Percentiles rank a stretch among this genome's conserved stretches.
phyloP scores from a whole-genome alignment of 2,888 invertebrate genomes.

The Leptopilina drosophilae region DNA sequence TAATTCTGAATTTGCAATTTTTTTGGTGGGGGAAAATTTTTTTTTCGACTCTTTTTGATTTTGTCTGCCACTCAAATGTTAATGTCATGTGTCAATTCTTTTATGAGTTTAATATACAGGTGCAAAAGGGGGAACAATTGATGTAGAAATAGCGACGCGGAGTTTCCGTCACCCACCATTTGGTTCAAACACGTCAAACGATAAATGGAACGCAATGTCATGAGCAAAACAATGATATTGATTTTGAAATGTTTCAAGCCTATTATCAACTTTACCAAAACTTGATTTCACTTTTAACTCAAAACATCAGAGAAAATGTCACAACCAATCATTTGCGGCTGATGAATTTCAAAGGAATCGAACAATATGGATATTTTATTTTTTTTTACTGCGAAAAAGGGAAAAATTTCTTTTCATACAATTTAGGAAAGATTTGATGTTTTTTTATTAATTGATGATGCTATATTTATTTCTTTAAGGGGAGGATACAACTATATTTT shows the following conservation, averaged over 20 bases:
- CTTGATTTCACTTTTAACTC: not conserved
- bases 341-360: not conserved
- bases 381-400: too few relatives aligned
- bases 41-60: not conserved
- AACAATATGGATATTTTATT: too few relatives aligned
- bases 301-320: slow-evolving; percentile 6
- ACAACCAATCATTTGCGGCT: not conserved
- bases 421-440: too few relatives aligned
- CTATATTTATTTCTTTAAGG: too few relatives aligned
- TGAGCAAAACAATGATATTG: slow-evolving; percentile 27
- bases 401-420: too few relatives aligned
- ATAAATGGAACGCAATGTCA: slow-evolving; percentile 32
- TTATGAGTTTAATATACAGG: slow-evolving; percentile 10
- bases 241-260: slow-evolving; percentile 17
- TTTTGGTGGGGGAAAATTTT: too few relatives aligned
- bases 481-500: too few relatives aligned
- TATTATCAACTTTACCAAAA: slow-evolving; percentile 8
- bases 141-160: slow-evolving; percentile 28
- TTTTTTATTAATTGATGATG: too few relatives aligned
- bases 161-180: slow-evolving; percentile 40
- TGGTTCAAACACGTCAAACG: slow-evolving; percentile 31
- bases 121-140: slow-evolving; percentile 27
- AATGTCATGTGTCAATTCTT: slow-evolving; percentile 30
- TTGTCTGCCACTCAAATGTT: slow-evolving; percentile 30
- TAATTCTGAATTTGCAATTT: too few relatives aligned